Base-by-base conservation (phyloP, 2,113 vertebrate species). In the Calyptommatus sinebrachiatus region DNA sequence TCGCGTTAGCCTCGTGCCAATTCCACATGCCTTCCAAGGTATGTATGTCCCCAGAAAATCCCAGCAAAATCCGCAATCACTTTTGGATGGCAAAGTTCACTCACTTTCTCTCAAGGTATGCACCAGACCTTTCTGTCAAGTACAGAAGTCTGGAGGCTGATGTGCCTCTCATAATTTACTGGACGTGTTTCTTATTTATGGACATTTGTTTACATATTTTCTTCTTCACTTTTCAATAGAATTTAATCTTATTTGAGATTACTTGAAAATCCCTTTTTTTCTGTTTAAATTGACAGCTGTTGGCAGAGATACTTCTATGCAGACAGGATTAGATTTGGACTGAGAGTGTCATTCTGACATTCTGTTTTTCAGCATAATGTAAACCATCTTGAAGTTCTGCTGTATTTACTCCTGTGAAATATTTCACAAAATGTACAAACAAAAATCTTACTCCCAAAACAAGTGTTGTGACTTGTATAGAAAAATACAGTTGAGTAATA, bases 201-300 rank as follows among this genome's bases (percentile, higher is more conserved):
- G 29, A 57, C 71, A 57, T 57, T 16, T 67, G 53, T 80, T 73
- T 80, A 80, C 78, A 80, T 66, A 73, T 65, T 53, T 53, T 80
- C 28, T 66, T 73, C 29, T 31, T 46, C 31, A 53, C 48, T 79
- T 73, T 66, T 73, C 20, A 80, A 80, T 73, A 80, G 48, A 28
- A 10, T 57, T 80, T 73, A 80, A 73, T 10, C 31, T 50, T 81
- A 10, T 18, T 24, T 61, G 60, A 84, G 81, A 66, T 21, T 62
- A 8, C 85, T n/a, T 91, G 83, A 79, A 29, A 60, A 76, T 71
- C 28, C 50, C 74, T 0, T 62, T 76, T 63, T n/a, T 62, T 62
- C 16, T 65, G 0, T 53, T 67, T 72, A 53, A 71, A 3, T 66
- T 14, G 65, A 29, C 14, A 66, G 11, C 69, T 87, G 31, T 2